Evolutionary conservation across 2,888 invertebrate species (phyloP), one percentile per base, ranked within the genome.

Genomic region (Epinotia brunnichana): DNA sequence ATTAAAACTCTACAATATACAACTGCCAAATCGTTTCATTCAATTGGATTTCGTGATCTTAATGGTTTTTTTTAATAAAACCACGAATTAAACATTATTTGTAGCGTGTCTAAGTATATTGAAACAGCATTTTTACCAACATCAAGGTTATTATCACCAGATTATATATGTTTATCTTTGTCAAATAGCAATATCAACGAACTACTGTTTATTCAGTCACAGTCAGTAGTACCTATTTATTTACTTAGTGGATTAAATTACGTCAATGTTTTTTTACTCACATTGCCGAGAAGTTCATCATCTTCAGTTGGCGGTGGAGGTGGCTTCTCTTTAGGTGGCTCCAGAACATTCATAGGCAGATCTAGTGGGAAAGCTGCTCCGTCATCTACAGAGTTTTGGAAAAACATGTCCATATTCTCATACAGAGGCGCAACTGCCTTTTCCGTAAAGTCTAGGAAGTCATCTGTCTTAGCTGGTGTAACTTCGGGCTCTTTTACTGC

Each of bases 251-350:
- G 19, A 53, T 7, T 35, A 24, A 39, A 53, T 21, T 69, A 51
- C 21, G 44, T 59, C 44, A 64, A 72, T 54, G 72, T 59, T 48
- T 51, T 21, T 24, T n/a, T 74, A 90, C 91, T 88, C 81, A 91
- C 94, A 84, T 89, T 91, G 75, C 90, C 90, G 57, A 91, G 87
- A 71, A 94, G 89, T 80, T 92, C 92, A 79, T 93, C 86, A 61
- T 94, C 92, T 69, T 95, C 95, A 68, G 94, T 93, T 0, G 97
- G 97, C 2, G 96, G 96, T 13, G 97, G 97, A 1, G 97, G 97
- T 39, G 97, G 97, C 82, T 97, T 97, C 83, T 97, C 97, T 82
- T 95, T 96, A n/a, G 97, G 97, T 15, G 97, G 97, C 82, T 97
- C 96, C 81, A 95, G 77, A 54, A 88, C 91, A 82, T 94, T 94